Evolutionary conservation across 2,113 vertebrate species (phyloP), one percentile per base, ranked within the genome.

Genomic region (Sceloporus undulatus): DNA sequence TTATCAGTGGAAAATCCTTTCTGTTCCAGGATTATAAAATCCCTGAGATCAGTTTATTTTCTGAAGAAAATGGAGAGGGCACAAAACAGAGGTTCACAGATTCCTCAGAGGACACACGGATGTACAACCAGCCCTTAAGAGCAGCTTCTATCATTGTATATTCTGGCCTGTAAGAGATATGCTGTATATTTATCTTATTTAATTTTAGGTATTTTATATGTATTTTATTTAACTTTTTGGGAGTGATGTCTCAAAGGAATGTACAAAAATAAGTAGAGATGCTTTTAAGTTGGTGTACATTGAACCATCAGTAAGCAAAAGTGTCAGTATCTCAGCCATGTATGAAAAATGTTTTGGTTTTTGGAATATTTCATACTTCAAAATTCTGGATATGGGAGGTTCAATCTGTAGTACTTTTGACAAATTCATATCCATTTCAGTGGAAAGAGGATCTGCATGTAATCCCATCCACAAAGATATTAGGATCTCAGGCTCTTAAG

Each of bases 81-180:
- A 96, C 97, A 91, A 98, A 96, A 79, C 92, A 98, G 75, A 86
- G 88, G 23, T 98, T 99, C 92, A 96, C 92, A 0, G 96, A 97
- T 92, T 98, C 98, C 0, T 97, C 98, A 0, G 97, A 98, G 1
- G 98, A 99, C 18, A 93, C 97, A 14, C 96, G 97, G 42, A 93
- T 93, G 1, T 96, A 75, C 66, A 98, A 98, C 23, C 96, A 94
- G 91, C 96, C 98, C 3, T 95, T 98, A 80, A 94, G 96, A 27
- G 98, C 98, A 1, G 98, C 96, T 87, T 99, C 99, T 84, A 96
- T 98, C 94, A 96, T 98, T 79, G 97, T 99, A 82, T 98, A 98
- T 3, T 97, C 98, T 0, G 99, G 99, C 40, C 94, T 99, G 99
- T 99, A 96, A 98, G 99, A 3, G 0, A 88, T 6, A 7, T 29